Conservation (phyloP, 2,797 vertebrate genomes). For the Pogoniulus pusillus region DNA sequence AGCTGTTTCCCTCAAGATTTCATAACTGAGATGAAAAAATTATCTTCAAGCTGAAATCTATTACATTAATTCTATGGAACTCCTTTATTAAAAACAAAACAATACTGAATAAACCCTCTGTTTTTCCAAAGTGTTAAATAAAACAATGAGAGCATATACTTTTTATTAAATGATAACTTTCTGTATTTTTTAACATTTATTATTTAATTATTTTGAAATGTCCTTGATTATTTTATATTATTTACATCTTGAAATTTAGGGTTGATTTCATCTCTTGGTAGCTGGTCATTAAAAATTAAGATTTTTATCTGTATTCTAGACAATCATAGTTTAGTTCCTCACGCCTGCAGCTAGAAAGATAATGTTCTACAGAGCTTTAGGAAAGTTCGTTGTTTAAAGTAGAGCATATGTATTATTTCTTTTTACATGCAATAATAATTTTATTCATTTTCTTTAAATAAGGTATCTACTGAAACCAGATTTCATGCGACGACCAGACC, state of each 20-base stretch:
- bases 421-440: neutral
- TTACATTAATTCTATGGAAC: neutral
- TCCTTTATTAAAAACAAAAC: neutral
- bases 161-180: neutral
- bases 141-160: neutral
- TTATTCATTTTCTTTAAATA: neutral
- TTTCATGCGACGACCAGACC: slow-evolving; percentile 96
- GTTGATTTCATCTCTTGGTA: neutral
- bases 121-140: neutral
- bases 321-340: neutral
- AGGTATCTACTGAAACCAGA: slow-evolving; percentile 90
- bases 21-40: neutral
- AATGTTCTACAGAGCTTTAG: neutral
- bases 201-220: neutral
- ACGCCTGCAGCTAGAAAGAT: neutral
- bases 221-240: neutral
- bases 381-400: neutral
- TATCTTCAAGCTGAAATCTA: slow-evolving; percentile 19
- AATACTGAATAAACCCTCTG: neutral
- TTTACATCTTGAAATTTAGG: neutral
- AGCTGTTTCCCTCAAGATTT: slow-evolving; percentile 40
- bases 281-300: neutral
- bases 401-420: neutral
- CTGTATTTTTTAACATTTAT: neutral
- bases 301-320: neutral